Evolutionary conservation across 2,888 invertebrate species (phyloP), one percentile per base, ranked within the genome.

Genomic region (Cacoxenus indagator): DNA sequence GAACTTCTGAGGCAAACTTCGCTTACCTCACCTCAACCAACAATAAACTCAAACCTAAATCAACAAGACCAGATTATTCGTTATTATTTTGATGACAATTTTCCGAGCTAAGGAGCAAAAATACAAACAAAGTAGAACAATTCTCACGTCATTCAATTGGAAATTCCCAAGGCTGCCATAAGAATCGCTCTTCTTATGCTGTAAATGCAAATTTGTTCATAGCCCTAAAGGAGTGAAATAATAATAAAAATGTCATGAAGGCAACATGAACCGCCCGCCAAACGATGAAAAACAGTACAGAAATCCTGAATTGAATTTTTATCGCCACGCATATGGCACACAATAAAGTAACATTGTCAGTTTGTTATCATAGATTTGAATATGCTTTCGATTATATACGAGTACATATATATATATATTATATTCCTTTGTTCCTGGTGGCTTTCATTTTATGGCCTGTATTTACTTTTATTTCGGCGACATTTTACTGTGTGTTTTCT

Each of bases 271-370:
- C 43, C 26, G 11, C 17, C 48, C 8, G 6, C 14, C 22, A 46
- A 64, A 43, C 8, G 54, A 68, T 70, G 69, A 74, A 51, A 37
- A 37, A 37, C 37, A 31, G 29, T 27, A 57, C 9, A 27, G 29
- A 73, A 82, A 85, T 78, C 78, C 83, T 84, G 86, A 87, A 87
- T 87, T 87, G 87, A 87, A 86, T 87, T 87, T 87, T 86, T 87
- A 87, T 86, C 77, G 77, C 14, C 14, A 65, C 67, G 62, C 59
- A 62, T 37, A 45, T 43, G 37, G 45, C 61, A 54, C 77, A 77
- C 78, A 78, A 82, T 84, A 84, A 84, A 84, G 82, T 77, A 76
- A 78, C 78, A 82, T 83, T 84, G 81, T 81, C 78, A 78, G 64
- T 51, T 70, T 70, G 65, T 72, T 71, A 67, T 70, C 67, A 62